Evolutionary conservation across 2,888 invertebrate species (phyloP).

Genomic region (Aleiodes leptofemur): DNA sequence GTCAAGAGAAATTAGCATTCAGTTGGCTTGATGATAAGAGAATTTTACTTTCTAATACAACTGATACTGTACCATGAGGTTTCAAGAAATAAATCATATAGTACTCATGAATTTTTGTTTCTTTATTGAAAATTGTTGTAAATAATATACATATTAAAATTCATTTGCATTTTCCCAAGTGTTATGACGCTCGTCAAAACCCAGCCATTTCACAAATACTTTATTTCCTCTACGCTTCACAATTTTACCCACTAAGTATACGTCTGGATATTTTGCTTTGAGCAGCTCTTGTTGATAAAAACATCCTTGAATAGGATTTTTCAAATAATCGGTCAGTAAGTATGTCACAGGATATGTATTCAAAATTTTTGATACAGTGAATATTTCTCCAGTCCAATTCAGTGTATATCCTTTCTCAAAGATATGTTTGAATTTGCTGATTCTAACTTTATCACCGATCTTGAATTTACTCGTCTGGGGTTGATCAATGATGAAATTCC

Average conservation of each 20-base stretch:
- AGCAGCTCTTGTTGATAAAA: constrained; percentile 62
- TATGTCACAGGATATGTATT: constrained; percentile 58
- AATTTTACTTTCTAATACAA: neutral
- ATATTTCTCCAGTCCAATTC: too few relatives aligned
- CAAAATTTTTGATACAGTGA: too few relatives aligned
- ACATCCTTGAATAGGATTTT: constrained; percentile 55
- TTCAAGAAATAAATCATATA: too few relatives aligned
- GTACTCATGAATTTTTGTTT: too few relatives aligned
- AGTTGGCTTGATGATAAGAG: constrained; percentile 9
- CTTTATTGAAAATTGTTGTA: neutral
- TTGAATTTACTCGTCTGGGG: constrained; percentile 46
- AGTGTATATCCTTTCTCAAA: constrained; percentile 36
- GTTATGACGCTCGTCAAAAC: constrained; percentile 35
- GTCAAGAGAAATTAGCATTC: neutral
- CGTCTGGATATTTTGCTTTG: constrained; percentile 34
- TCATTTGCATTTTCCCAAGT: constrained; percentile 38
- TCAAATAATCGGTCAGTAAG: constrained; percentile 54
- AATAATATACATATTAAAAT: constrained; percentile 3
- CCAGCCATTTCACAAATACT: constrained; percentile 39
- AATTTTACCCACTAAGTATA: constrained; percentile 43
- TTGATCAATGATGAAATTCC: too few relatives aligned
- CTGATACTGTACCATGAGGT: neutral
- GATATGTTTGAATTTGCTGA: constrained; percentile 44
- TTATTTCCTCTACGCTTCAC: constrained; percentile 39
- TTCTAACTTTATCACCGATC: constrained; percentile 64